Conservation (phyloP, 92 coral and sea anemone genomes). For the Palythoa grandis region DNA sequence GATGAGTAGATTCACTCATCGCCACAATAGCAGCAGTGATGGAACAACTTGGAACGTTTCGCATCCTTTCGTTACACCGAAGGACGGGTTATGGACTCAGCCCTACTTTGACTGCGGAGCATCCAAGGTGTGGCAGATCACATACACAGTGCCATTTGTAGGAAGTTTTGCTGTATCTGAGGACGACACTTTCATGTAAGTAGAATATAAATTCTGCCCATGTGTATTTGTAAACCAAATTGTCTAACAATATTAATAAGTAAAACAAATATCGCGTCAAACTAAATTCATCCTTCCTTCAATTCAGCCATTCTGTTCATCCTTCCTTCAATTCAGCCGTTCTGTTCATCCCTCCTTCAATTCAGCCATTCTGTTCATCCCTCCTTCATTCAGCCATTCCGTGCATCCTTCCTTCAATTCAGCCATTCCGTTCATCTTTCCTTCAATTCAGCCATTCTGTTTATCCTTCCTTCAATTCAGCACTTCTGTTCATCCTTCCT, state of each 20-base stretch:
- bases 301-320: too few species aligned
- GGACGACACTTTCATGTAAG: conserved; percentile 78
- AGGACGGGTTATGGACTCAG: conserved; percentile 84
- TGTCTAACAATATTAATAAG: neutral
- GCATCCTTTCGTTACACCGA: conserved; percentile 56
- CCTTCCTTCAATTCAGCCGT: too few species aligned
- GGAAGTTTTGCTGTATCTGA: conserved; percentile 44
- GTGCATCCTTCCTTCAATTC: too few species aligned
- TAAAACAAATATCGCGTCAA: too few species aligned
- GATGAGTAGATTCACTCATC: conserved; percentile 53
- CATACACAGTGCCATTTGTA: conserved; percentile 88
- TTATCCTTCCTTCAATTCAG: too few species aligned
- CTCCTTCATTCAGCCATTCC: too few species aligned
- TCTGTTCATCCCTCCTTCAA: too few species aligned
- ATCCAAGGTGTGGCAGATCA: conserved; percentile 86
- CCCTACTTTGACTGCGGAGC: conserved; percentile 94
- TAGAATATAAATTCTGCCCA: conserved; percentile 6
- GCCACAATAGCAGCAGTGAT: conserved; percentile 45
- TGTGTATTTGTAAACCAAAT: neutral
- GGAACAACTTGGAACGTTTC: conserved; percentile 35
- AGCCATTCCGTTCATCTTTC: too few species aligned
- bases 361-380: too few species aligned
- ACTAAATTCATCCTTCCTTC: too few species aligned
- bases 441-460: too few species aligned
- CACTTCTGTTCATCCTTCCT: too few species aligned